Evolutionary conservation across 1,140 invertebrate genomes (phyloP).

Genomic region (Cherax destructor): DNA sequence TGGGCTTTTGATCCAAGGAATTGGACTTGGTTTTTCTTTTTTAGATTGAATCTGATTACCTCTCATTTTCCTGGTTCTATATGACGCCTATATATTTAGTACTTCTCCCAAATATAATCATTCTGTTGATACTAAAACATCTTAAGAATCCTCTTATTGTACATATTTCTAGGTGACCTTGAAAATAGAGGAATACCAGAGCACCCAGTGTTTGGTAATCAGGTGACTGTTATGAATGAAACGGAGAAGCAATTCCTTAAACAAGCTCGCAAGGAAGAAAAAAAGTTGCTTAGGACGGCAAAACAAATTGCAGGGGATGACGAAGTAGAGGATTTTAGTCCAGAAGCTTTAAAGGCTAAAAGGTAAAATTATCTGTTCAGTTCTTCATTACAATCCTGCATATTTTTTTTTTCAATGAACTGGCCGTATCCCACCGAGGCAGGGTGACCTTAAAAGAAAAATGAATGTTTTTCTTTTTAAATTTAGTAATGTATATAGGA

Average conservation of each 20-base stretch:
- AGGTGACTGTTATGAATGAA: slow-evolving; percentile 89
- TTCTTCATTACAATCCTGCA: neutral
- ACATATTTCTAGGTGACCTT: slow-evolving; percentile 31
- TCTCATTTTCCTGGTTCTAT: no score
- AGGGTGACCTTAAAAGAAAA: no score
- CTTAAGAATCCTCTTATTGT: neutral
- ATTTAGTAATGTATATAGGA: no score
- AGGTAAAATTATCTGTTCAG: slow-evolving; percentile 32
- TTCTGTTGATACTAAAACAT: neutral
- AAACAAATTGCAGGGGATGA: slow-evolving; percentile 75
- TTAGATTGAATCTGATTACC: no score
- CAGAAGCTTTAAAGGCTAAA: slow-evolving; percentile 65
- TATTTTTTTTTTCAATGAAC: no score
- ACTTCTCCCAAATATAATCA: no score
- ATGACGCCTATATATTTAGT: no score
- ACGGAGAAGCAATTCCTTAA: slow-evolving; percentile 89
- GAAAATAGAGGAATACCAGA: slow-evolving; percentile 21
- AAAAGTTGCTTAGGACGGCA: slow-evolving; percentile 83
- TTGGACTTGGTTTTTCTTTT: no score
- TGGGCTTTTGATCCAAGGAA: no score
- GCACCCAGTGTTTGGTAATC: slow-evolving; percentile 81
- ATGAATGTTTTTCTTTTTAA: no score
- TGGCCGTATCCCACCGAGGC: no score
- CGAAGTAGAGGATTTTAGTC: slow-evolving; percentile 72
- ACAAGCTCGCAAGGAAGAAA: slow-evolving; percentile 91